Conservation (phyloP, 2,797 vertebrate species). For the Varecia variegata region DNA sequence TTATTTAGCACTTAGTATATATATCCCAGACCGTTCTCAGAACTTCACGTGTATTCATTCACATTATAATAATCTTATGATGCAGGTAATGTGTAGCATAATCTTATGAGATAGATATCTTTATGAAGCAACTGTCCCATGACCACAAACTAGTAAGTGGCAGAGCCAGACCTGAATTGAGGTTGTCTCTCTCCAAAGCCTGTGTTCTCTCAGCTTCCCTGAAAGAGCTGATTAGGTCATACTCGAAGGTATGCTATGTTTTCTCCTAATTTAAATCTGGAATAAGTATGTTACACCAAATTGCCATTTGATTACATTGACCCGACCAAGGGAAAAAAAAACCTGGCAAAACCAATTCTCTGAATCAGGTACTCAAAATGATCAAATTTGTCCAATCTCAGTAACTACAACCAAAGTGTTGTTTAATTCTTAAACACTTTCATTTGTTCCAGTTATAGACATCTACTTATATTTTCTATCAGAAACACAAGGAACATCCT, state of each 20-base stretch:
- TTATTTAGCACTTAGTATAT: background rate
- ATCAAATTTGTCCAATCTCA: background rate
- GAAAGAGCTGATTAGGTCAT: background rate
- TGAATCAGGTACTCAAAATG: background rate
- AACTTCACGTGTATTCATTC: background rate
- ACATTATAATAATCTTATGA: background rate
- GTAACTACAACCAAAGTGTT: background rate
- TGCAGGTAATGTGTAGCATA: background rate
- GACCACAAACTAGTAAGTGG: background rate
- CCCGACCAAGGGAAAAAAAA: background rate
- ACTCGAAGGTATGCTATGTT: background rate
- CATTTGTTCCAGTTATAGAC: background rate
- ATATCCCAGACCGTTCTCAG: background rate
- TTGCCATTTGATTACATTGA: background rate
- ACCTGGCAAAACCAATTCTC: background rate
- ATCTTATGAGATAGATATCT: background rate
- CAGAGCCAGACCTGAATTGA: background rate
- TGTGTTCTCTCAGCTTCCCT: background rate
- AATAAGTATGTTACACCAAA: background rate
- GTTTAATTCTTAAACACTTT: slow-evolving; percentile 24
- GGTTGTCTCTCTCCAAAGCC: background rate
- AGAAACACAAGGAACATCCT: background rate
- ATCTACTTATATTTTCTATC: background rate
- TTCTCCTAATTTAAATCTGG: background rate
- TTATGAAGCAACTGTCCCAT: background rate